Base-by-base conservation (phyloP, 2,888 invertebrate species). In the Caenorhabditis parvicauda region DNA sequence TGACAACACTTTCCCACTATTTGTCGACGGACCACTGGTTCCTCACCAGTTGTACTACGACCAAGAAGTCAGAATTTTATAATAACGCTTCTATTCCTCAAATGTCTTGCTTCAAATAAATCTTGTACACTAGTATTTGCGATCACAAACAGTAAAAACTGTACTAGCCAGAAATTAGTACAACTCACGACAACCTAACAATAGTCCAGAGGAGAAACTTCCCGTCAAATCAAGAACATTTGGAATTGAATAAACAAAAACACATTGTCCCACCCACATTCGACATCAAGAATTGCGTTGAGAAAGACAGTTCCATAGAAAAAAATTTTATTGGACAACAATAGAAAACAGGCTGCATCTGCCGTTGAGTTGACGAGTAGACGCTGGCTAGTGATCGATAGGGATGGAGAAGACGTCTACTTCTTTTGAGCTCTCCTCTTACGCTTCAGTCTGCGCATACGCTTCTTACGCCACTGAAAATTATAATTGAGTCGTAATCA, bases 371-470 rank as follows among this genome's bases (percentile, higher is more conserved):
- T n/a, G n/a, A n/a, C n/a, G n/a, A n/a, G n/a, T n/a, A n/a, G 41
- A 9, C 19, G 41, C n/a, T 9, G 9, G 9, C 41, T n/a, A 41
- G 41, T 19, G 19, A 9, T 19, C 14, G 17, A 12, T 21, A 12
- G 14, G 14, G 14, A 19, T 27, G 45, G 47, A 45, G 46, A 22
- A 53, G 54, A 54, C 44, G 59, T 61, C 50, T 74, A 75, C 70
- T 75, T 75, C 75, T 75, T 75, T 55, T 68, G 64, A 67, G 77
- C 76, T 72, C 80, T 75, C 59, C 80, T 73, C 72, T 80, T 80
- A 54, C 80, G 73, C 79, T 80, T 80, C 74, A 80, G 69, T 67
- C 80, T 74, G 56, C 78, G 75, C 79, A 78, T 78, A 58, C 79
- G 73, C 75, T 78, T 79, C 74, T 79, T 78, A 52, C 72, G 67